Percentiles rank a stretch among this genome's conserved stretches.
These are phyloP conservation scores for Chitala chitala DNA, from an alignment of 2,113 vertebrate species.

Conservation along the genomic window DNA sequence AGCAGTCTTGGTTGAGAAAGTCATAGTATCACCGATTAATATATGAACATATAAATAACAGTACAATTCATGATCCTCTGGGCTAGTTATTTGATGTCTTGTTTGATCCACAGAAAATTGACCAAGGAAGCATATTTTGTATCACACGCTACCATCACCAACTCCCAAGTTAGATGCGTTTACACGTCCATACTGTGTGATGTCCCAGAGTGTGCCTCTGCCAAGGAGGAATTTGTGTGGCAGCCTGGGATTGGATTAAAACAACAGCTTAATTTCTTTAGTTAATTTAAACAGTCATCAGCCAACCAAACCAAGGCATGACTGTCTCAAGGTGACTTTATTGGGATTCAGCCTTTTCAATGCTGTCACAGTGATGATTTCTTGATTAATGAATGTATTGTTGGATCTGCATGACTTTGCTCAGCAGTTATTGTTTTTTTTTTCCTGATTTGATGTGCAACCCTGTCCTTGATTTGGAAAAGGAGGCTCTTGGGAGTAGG, in stretches of 20 bases:
- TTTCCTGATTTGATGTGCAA: not conserved
- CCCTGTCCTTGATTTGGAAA: slow-evolving; percentile 4
- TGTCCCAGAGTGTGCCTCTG: slow-evolving; percentile 18
- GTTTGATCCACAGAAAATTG: not conserved
- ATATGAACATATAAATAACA: not conserved
- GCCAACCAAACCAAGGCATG: slow-evolving; percentile 21
- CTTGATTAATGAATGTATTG: slow-evolving; percentile 37
- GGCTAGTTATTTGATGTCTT: not conserved
- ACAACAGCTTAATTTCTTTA: slow-evolving; percentile 26
- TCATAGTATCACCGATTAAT: not conserved
- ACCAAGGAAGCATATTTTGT: not conserved
- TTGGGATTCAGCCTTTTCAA: slow-evolving; percentile 32
- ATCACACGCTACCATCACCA: too few species aligned
- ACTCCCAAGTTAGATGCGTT: too few species aligned
- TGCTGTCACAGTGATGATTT: slow-evolving; percentile 40
- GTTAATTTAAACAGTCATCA: slow-evolving; percentile 41
- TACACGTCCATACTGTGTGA: too few species aligned
- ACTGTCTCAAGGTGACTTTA: slow-evolving; percentile 13
- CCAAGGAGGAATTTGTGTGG: not conserved
- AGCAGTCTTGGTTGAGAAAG: too few species aligned
- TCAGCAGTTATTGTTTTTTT: slow-evolving; percentile 30
- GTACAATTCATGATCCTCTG: not conserved
- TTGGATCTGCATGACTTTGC: slow-evolving; percentile 27
- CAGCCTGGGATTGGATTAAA: slow-evolving; percentile 34
- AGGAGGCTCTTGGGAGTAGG: not conserved